A percentile compares a stretch with the other conserved stretches of the same genome.
Evolutionary conservation across 2,113 vertebrate species (phyloP).

Genomic region (Etia nguti): DNA sequence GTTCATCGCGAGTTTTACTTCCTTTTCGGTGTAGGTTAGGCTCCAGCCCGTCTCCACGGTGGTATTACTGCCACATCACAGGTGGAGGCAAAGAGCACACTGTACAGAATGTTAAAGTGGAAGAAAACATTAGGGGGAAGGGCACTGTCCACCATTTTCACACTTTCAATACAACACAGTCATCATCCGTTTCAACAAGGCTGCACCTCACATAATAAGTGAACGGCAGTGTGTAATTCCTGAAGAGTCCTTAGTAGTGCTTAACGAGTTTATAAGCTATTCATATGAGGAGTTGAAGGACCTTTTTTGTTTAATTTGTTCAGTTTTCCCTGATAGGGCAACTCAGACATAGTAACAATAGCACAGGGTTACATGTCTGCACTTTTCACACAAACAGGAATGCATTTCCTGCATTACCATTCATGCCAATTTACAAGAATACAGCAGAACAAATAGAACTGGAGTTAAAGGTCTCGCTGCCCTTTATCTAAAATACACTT

Average conservation of each 20-base stretch:
- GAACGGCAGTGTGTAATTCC: not conserved
- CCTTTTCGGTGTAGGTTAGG: constrained; percentile 13
- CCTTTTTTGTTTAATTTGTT: not conserved
- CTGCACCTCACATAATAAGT: not conserved
- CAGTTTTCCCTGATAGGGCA: not conserved
- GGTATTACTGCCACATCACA: constrained; percentile 63
- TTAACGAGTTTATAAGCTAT: not conserved
- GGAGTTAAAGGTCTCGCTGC: constrained; percentile 41
- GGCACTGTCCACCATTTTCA: not conserved
- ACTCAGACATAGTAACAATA: not conserved
- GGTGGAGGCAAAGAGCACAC: constrained; percentile 47
- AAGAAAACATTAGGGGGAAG: not conserved
- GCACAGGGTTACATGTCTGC: not conserved
- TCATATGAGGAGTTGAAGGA: not conserved
- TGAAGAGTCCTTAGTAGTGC: not conserved
- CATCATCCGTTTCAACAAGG: not conserved
- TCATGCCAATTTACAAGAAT: constrained; percentile 1
- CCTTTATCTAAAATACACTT: constrained; percentile 28
- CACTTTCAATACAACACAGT: not conserved
- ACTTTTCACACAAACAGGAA: not conserved
- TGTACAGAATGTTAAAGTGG: constrained; percentile 28
- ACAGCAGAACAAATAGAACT: constrained; percentile 24
- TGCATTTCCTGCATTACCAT: not conserved
- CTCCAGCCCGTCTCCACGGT: constrained; percentile 55
- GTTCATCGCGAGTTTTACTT: constrained; percentile 39